Base-by-base conservation (phyloP, 2,888 invertebrate species). In the Trimorus sp. region DNA sequence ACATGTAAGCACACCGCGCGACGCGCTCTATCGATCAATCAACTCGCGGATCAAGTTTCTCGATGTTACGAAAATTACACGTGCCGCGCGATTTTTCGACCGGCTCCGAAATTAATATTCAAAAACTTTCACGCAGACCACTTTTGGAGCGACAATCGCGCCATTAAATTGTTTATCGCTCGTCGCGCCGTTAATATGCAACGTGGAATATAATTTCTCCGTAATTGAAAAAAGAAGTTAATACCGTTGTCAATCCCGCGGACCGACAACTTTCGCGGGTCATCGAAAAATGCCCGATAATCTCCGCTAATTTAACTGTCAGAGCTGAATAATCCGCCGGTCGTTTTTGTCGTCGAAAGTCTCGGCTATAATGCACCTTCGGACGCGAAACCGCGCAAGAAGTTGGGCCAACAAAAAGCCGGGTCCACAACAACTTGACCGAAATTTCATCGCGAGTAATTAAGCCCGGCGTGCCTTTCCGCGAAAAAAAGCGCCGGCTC, bases 1-100 rank as follows among this genome's bases (percentile, higher is more conserved):
- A 79, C 82, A 75, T 58, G 60, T 66, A 75, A 78, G 60, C 60
- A 65, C 63, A 63, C 76, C 63, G 37, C 69, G 65, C 58, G 81
- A 73, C 77, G 73, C 63, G 69, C 51, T 68, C 71, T 81, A 74
- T 78, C 82, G 82, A 82, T 82, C 82, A 82, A 82, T 82, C 82
- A 78, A 78, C 40, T 70, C 59, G 42, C 63, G 73, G 69, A 78
- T 78, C 82, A 66, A 66, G 74, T 82, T 82, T 74, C 78, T 48
- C 58, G 69, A 49, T 66, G 60, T 82, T 75, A 78, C 66, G 77
- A 74, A 82, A 82, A 82, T 78, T 58, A 60, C 70, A 65, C 37
- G n/a, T 70, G 54, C 53, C 65, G 12, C 16, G 66, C 37, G 53
- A 66, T 75, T 82, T 82, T 66, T 78, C 45, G 11, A 66, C 66